Percentiles rank a stretch among this genome's conserved stretches.
phyloP scores from a whole-genome alignment of 2,797 vertebrate genomes.

The Propithecus deckenii region DNA sequence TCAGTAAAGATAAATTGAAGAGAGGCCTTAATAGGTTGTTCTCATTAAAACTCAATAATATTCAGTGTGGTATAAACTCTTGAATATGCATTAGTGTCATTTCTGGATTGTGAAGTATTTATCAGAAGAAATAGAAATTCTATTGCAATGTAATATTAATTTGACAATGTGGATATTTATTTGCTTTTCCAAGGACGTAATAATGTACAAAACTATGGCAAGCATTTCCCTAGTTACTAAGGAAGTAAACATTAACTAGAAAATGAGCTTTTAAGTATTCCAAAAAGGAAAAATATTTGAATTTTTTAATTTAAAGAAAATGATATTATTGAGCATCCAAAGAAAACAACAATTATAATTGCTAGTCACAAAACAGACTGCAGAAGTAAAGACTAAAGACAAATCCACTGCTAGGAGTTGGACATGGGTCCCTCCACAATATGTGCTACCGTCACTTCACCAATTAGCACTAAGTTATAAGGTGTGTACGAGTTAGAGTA shows the following conservation, averaged over 20 bases:
- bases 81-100: not conserved
- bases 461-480: not conserved
- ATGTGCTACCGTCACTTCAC: not conserved
- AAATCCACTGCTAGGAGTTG: not conserved
- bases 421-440: not conserved
- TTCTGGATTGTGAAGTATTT: not conserved
- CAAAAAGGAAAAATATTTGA: not conserved
- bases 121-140: not conserved
- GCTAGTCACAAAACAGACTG: not conserved
- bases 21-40: not conserved
- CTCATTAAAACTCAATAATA: not conserved
- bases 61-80: not conserved
- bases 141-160: not conserved
- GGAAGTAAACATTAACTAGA: not conserved
- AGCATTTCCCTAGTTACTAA: not conserved
- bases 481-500: rapidly evolving
- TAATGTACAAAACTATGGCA: not conserved
- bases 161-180: not conserved
- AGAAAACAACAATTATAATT: not conserved
- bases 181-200: not conserved
- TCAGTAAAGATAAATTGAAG: not conserved
- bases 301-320: not conserved
- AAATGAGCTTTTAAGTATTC: not conserved
- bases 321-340: not conserved
- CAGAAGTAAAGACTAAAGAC: not conserved